Base-by-base conservation (phyloP, 2,797 vertebrate species). In the Amazona finschi region DNA sequence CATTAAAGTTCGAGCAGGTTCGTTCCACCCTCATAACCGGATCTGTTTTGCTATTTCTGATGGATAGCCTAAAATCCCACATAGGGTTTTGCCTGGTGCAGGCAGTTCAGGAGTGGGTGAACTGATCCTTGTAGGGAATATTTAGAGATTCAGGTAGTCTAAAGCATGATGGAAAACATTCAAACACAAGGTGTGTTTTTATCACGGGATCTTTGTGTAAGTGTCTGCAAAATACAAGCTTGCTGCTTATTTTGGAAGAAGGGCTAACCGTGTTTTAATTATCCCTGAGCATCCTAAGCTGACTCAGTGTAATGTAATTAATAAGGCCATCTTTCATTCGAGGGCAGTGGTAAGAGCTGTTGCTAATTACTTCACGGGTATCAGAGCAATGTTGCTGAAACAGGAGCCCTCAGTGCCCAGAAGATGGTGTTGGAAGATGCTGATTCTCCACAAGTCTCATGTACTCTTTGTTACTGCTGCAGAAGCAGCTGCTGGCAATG, bases 261-360 rank as follows among this genome's bases (percentile, higher is more conserved):
- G 33, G 21, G 16, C 55, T 85, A 77, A 31, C 47, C 24, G 60
- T 31, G 89, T 74, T 87, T 85, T 67, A 49, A 46, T 93, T 74
- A 39, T 44, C 94, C 72, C 75, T 18, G 61, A 77, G 84, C 75
- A 31, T 0, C 9, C 47, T 49, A 14, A 89, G 74, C 74, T 93
- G 90, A 94, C 67, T 90, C 71, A 61, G 61, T 87, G 69, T 25
- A 85, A 80, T 5, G 49, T 83, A 89, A 85, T 89, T 96, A 93
- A 90, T 31, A 87, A 89, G 88, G 43, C 86, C n/a, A 28, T 71
- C 61, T 93, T 92, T 81, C 75, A 71, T 87, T 25, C 77, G 71
- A 82, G 78, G 61, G 80, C 71, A 61, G 57, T n/a, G 66, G 64
- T 70, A 85, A 93, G 74, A 96, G 61, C 75, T 87, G 2, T 12